Base-by-base conservation (phyloP, 1,140 invertebrate genomes). In the Conopomorpha cramerella region DNA sequence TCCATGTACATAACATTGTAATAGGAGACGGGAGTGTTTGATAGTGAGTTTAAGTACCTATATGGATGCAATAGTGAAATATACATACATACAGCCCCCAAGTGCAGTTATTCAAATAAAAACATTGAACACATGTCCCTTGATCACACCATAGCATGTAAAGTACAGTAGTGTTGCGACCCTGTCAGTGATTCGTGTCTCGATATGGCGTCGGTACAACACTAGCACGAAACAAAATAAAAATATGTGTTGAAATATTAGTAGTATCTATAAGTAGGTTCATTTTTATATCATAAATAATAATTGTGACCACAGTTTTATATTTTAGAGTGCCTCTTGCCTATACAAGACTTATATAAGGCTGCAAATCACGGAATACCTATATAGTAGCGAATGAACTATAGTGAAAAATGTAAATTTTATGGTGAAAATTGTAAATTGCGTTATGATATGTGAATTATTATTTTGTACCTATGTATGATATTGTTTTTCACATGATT, bases 21-120 rank as follows among this genome's bases (percentile, higher is more conserved):
- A n/a, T n/a, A n/a, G n/a, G n/a, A n/a, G n/a, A n/a, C n/a, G 51
- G 51, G 49, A 53, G 49, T 43, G 46, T 37, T 61, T 68, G 57
- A 60, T 68, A 51, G 46, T 55, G 47, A 60, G 53, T 55, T 58
- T 52, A 63, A 64, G 61, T 46, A n/a, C n/a, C n/a, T n/a, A 49
- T 59, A 66, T 59, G 54, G 49, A 46, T 56, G 44, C 50, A 64
- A 66, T 67, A 74, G 61, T 52, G n/a, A n/a, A n/a, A n/a, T n/a
- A n/a, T n/a, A n/a, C n/a, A n/a, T n/a, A 52, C 56, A 54, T 55
- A 67, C 48, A 50, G 55, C 45, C 66, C 65, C 48, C 49, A 70
- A 79, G 77, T 79, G 77, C 77, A 77, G 77, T 78, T 79, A 73
- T 79, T 79, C 77, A 79, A 79, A 79, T 77, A 50, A 78, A 77